phyloP scores from a whole-genome alignment of 2,797 vertebrate genomes.

The Garrulus glandarius region DNA sequence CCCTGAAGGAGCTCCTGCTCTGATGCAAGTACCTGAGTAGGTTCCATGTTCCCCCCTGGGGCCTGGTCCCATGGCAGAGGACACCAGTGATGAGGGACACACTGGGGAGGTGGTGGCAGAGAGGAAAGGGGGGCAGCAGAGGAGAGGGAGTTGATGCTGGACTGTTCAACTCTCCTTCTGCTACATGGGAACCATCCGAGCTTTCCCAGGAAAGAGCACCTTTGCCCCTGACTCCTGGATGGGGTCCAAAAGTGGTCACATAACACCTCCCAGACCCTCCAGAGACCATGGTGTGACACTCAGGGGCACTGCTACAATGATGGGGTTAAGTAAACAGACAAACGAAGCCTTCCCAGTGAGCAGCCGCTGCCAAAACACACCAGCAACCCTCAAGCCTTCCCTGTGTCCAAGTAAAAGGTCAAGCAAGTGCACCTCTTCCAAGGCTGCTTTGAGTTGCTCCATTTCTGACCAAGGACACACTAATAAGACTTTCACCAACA shows the following conservation, averaged over 20 bases:
- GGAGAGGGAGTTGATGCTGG: not conserved
- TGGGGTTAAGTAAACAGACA: slow-evolving; percentile 35
- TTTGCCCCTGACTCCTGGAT: not conserved
- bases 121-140: not conserved
- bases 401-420: not conserved
- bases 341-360: not conserved
- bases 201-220: not conserved
- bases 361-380: not conserved
- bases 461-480: not conserved
- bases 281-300: accelerated
- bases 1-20: not conserved
- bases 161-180: not conserved
- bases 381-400: not conserved
- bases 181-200: not conserved
- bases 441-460: not conserved
- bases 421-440: not conserved
- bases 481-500: not conserved
- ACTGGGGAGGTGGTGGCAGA: not conserved
- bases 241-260: not conserved
- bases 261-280: not conserved
- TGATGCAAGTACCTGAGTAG: not conserved
- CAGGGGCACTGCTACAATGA: not conserved
- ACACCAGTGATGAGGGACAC: accelerated
- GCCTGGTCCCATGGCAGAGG: not conserved
- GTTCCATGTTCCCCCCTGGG: accelerated